Percentiles rank a stretch among this genome's conserved stretches.
These are phyloP conservation scores for Xenopus tropicalis DNA, from an alignment of 2,113 vertebrate genomes.

Conservation along the genomic window UCB_Xtro_10.0 CM004447.2:52312001-52312500, in stretches of 20 bases:
- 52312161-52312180: constrained; percentile 97
- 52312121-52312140: constrained; percentile 95
- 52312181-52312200: constrained; percentile 92
- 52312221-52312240: constrained; percentile 92
- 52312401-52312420: constrained; percentile 97
- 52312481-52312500: constrained; percentile 99
- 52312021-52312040: constrained; percentile 99
- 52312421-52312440: constrained; percentile 98
- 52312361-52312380: constrained; percentile 96
- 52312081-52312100: constrained; percentile 93
- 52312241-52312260: constrained; percentile 98
- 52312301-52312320: constrained; percentile 94
- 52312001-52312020: constrained; percentile 98
- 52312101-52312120: constrained; percentile 95
- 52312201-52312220: constrained; percentile 96
- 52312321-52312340: constrained; percentile 98
- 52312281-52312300: constrained; percentile 89
- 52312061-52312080: constrained; percentile 91
- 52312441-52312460: constrained; percentile 97
- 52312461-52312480: constrained; percentile 99
- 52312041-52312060: constrained; percentile 98
- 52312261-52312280: constrained; percentile 96
- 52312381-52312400: constrained; percentile 98
- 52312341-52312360: constrained; percentile 93
- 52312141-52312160: constrained; percentile 97